A percentile compares a stretch with the other conserved stretches of the same genome.
phyloP scores from a whole-genome alignment of 2,888 invertebrate species.

The Tachina lurida region DNA sequence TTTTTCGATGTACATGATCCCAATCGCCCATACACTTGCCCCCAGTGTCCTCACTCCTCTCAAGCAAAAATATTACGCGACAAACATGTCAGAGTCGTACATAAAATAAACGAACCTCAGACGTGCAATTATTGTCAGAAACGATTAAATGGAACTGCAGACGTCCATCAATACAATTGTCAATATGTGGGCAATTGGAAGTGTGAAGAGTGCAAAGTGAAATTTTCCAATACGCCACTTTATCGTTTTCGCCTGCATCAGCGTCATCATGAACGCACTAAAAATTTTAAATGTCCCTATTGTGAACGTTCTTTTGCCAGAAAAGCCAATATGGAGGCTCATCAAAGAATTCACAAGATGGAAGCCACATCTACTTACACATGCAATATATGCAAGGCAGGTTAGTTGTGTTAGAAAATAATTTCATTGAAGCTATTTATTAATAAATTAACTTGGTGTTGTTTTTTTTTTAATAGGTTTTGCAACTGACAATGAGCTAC shows the following conservation, averaged over 20 bases:
- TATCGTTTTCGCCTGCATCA: conserved; percentile 72
- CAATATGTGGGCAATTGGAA: conserved; percentile 72
- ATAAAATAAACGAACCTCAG: conserved; percentile 46
- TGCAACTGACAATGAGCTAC: conserved; percentile 68
- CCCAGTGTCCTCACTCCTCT: conserved; percentile 69
- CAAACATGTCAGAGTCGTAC: conserved; percentile 67
- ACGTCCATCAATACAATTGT: conserved; percentile 70
- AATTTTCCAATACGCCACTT: conserved; percentile 67
- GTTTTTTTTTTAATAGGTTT: conserved; percentile 62
- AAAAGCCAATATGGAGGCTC: conserved; percentile 71
- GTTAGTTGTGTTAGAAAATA: conserved; percentile 61
- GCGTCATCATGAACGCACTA: conserved; percentile 66
- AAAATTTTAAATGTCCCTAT: conserved; percentile 66
- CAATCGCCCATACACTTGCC: conserved; percentile 73
- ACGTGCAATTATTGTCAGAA: conserved; percentile 71
- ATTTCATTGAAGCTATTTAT: conserved; percentile 5
- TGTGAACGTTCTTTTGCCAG: conserved; percentile 71
- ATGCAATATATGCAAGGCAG: conserved; percentile 69
- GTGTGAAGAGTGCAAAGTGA: conserved; percentile 68
- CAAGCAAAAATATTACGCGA: conserved; percentile 65
- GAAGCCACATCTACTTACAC: conserved; percentile 39
- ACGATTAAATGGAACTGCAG: conserved; percentile 54
- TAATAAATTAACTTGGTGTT: background rate
- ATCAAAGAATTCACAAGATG: conserved; percentile 68
- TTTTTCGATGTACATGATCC: conserved; percentile 74